Evolutionary conservation across 1,140 invertebrate genomes (phyloP).

Genomic region (Drusus annulatus): DNA sequence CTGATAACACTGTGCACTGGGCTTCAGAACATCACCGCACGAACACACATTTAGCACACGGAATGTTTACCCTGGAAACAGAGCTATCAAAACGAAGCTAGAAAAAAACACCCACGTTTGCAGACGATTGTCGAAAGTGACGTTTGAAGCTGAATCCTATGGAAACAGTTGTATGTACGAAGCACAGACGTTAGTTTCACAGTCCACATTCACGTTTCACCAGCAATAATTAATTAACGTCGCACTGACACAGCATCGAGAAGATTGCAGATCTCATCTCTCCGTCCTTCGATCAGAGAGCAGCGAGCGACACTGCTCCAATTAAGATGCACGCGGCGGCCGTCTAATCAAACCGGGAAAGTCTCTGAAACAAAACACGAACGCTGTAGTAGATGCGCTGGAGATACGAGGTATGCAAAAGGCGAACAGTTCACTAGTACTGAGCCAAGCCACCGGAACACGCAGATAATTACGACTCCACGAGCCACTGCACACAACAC

Average conservation of each 20-base stretch:
- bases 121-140: background rate
- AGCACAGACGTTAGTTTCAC: background rate
- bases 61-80: background rate
- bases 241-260: background rate
- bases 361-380: conserved; percentile 34
- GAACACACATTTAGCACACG: background rate
- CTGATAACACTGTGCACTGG: conserved; percentile 1
- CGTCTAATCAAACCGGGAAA: background rate
- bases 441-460: too few relatives aligned
- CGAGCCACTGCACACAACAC: too few relatives aligned
- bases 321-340: conserved; percentile 32
- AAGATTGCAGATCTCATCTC: background rate
- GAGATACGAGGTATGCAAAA: background rate
- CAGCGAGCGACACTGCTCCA: conserved; percentile 11
- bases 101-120: background rate
- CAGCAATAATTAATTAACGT: background rate
- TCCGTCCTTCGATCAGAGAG: background rate
- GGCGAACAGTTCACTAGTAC: background rate
- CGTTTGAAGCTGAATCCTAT: background rate
- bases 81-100: background rate
- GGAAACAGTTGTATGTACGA: background rate
- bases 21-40: conserved; percentile 3
- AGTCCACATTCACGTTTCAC: background rate
- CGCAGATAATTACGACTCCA: too few relatives aligned
- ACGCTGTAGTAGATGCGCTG: background rate